Evolutionary conservation across 2,113 vertebrate species (phyloP).

Genomic region (Coracopsis vasa): DNA sequence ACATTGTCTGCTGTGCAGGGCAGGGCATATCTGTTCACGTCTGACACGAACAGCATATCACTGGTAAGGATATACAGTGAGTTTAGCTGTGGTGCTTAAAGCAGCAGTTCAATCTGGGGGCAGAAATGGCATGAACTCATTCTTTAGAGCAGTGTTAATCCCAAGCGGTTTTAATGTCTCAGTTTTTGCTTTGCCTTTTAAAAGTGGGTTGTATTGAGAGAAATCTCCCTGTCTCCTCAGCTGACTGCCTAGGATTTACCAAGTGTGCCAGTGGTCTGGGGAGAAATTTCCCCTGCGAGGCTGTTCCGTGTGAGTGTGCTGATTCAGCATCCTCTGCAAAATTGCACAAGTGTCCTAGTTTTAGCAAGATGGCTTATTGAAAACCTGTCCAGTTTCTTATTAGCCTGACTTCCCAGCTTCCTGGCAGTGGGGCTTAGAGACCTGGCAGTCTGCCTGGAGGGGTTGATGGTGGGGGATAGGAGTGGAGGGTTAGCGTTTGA

Average conservation of each 20-base stretch:
- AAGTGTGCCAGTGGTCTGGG: neutral
- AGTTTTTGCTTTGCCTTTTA: neutral
- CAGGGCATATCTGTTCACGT: neutral
- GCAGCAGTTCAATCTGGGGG: neutral
- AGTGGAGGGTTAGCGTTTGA: neutral
- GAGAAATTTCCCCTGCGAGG: neutral
- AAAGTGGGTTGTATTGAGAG: neutral
- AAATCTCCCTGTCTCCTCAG: neutral
- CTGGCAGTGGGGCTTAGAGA: neutral
- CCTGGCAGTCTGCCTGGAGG: neutral
- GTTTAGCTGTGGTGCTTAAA: slow-evolving; percentile 4
- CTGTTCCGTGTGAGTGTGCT: neutral
- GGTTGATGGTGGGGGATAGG: neutral
- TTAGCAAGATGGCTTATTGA: neutral
- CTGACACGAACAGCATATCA: neutral
- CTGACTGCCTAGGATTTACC: neutral
- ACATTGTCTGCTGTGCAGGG: neutral
- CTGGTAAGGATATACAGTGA: neutral
- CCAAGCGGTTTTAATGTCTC: neutral
- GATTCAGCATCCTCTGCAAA: neutral
- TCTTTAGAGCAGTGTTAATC: neutral
- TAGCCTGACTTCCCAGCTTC: neutral
- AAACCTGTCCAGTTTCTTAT: neutral
- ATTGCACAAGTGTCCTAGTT: neutral
- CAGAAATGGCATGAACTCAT: neutral